These are phyloP conservation scores for Therioaphis trifolii DNA, from an alignment of 2,888 invertebrate genomes.

Conservation along the genomic window DNA sequence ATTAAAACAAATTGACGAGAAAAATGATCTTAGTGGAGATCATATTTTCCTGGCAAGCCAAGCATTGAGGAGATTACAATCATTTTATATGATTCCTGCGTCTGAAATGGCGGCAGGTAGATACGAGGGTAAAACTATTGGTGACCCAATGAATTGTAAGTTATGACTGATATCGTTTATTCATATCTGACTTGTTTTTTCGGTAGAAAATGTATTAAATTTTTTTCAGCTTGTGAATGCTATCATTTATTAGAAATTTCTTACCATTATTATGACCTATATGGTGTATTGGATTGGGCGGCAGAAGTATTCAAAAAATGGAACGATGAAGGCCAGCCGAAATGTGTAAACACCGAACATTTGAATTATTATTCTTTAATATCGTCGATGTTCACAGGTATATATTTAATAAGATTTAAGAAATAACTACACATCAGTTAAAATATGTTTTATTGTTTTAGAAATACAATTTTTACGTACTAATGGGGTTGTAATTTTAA, in stretches of 20 bases:
- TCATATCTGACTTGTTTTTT: neutral
- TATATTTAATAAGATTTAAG: neutral
- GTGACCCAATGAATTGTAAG: constrained; percentile 1
- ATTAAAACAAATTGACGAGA: neutral
- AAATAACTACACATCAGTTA: too few species aligned
- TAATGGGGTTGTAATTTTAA: too few species aligned
- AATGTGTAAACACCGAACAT: neutral
- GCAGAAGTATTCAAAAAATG: constrained; percentile 8
- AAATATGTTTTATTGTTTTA: neutral
- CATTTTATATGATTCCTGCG: neutral
- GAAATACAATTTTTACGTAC: neutral
- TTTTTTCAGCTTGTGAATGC: constrained; percentile 32
- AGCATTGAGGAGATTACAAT: neutral
- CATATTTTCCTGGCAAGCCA: neutral
- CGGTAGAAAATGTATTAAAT: neutral
- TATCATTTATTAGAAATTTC: neutral
- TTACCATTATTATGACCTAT: neutral
- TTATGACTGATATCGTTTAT: neutral
- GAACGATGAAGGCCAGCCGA: neutral
- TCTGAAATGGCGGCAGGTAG: constrained; percentile 10
- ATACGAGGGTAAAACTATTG: neutral
- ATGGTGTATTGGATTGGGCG: neutral
- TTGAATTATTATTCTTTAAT: neutral
- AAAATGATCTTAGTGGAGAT: neutral
- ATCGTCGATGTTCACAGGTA: neutral